A percentile compares a stretch with the other conserved stretches of the same genome.
Evolutionary conservation across 1,140 invertebrate species (phyloP).

Genomic region (Ceratitis capitata): DNA sequence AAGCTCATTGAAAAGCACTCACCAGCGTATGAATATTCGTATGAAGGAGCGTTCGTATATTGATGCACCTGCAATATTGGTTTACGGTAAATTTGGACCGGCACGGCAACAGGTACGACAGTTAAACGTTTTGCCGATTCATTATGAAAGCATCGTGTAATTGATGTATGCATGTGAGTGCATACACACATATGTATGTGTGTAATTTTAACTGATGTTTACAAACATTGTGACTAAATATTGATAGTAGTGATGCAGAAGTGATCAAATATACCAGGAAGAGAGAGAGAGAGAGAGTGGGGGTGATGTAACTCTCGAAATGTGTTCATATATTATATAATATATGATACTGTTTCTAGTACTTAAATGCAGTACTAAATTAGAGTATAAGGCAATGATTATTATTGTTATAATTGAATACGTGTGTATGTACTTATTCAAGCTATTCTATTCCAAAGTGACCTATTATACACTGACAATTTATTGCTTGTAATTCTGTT

Average conservation of each 20-base stretch:
- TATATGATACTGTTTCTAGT: too few relatives aligned
- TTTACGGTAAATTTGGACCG: not conserved
- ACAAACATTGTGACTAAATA: not conserved
- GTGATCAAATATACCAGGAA: not conserved
- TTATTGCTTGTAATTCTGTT: too few relatives aligned
- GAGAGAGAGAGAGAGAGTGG: too few relatives aligned
- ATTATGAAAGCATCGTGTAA: not conserved
- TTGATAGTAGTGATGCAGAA: not conserved
- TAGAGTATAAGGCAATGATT: constrained; percentile 2
- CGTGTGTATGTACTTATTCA: not conserved
- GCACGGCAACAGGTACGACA: not conserved
- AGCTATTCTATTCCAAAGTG: too few relatives aligned
- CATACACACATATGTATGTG: not conserved
- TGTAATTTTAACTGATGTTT: not conserved
- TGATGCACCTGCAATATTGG: not conserved
- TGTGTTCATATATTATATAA: not conserved
- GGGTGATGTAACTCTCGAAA: too few relatives aligned
- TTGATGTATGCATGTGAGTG: not conserved
- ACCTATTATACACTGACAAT: too few relatives aligned
- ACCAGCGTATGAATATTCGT: not conserved
- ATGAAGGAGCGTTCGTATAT: too few relatives aligned
- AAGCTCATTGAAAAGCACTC: not conserved
- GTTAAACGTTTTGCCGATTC: not conserved
- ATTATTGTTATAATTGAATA: not conserved
- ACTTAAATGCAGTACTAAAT: not conserved